Base-by-base conservation (phyloP, 2,113 vertebrate genomes). In the Lota lota region DNA sequence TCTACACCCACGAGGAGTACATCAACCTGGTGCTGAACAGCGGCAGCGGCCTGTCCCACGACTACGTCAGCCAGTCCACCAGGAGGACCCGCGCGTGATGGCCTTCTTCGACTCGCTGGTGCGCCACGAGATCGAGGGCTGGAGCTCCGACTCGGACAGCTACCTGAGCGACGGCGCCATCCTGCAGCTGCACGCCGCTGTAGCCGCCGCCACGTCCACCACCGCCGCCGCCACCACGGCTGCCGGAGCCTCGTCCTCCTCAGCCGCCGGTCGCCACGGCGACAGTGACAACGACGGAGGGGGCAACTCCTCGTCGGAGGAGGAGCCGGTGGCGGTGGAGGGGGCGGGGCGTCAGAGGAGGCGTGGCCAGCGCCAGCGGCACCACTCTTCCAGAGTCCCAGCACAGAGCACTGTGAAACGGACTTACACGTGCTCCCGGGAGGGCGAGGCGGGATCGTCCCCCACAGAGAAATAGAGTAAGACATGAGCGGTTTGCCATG, bases 11-110 rank as follows among this genome's bases (percentile, higher is more conserved):
- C 0, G 97, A 99, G 87, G 97, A 99, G 79, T 99, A 99, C 82
- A 99, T 99, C 87, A 97, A 94, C 83, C 94, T 99, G 60, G 97
- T 99, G 68, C 83, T 99, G 61, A 98, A 98, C 91, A 99, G 97
- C 6, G 96, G 97, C 47, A 98, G 94, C 54, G 97, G 97, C 2
- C 88, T 99, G 79, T 97, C 97, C 12, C 97, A 99, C 0, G 97
- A 99, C 86, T 99, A 99, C 12, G 95, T 95, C 81, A 98, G 96
- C 88, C 97, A 99, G 75, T 99, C 97, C 0, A 94, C 60, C 96
- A 97, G 84, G 97, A 99, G 68, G 97, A 99, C 67, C 97, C 97
- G 0, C 92, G 97, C 64, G 99, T 99, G 97, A 99, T 98, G 97
- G 97, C 97, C 15, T 99, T 99, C 76, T 99, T 99, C 33, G 97